Evolutionary conservation across 2,797 vertebrate genomes (phyloP), one percentile per base, ranked within the genome.

Genomic region (Eulemur coronatus): DNA sequence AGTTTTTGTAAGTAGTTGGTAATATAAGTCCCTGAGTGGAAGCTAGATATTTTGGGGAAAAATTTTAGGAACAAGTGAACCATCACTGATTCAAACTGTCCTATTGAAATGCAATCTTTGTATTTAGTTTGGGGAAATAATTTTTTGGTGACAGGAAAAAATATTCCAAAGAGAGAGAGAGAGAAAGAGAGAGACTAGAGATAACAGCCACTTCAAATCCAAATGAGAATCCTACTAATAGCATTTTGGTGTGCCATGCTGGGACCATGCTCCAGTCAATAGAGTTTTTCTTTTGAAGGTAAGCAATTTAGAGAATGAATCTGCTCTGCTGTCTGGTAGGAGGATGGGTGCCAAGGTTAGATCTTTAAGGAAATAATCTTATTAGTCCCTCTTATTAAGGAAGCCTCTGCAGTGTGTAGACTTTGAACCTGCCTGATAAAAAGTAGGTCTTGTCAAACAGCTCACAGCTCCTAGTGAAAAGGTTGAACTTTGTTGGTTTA

Each of bases 321-420:
- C 26, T 46, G 43, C 73, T 84, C 85, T 91, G 61, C 94, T 89
- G 20, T 84, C 95, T 95, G 84, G 84, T 93, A 93, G 92, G 88
- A 93, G 20, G 69, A 93, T 91, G 70, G 96, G 81, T 91, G 81
- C 52, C 92, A 80, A 97, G 80, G 82, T 98, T 97, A 98, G 85
- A 92, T 98, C 96, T 98, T 97, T 98, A 97, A 98, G 97, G 97
- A 97, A 98, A 97, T 95, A 43, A 94, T 98, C 94, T 96, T 97
- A 97, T 98, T 97, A 84, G 87, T 95, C 84, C 87, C 91, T 94
- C 97, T 95, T 95, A n/a, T 95, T 92, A 52, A 91, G 93, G 95
- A 95, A 96, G 72, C 79, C 84, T 96, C 89, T 96, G 0, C 87
- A 13, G 50, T 75, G 28, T 43, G 26, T 70, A 92, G 97, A 92